Conservation (phyloP, 2,888 invertebrate genomes). For the Thumatha senex region DNA sequence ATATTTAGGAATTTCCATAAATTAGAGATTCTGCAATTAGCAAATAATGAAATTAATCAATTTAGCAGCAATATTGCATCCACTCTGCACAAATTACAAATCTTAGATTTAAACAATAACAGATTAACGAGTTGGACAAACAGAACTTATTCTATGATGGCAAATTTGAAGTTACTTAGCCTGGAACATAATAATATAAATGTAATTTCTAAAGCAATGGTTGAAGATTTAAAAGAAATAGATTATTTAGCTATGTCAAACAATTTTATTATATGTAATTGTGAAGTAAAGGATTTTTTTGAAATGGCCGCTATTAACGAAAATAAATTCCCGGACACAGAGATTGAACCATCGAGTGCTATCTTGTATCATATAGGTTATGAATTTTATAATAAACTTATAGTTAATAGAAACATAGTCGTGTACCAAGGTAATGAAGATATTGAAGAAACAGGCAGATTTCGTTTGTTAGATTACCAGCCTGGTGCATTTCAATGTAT, state of each 20-base stretch:
- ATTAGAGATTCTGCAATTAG: slow-evolving; percentile 73
- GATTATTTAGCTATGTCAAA: slow-evolving; percentile 76
- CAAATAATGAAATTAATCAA: slow-evolving; percentile 74
- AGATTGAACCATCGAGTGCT: not conserved
- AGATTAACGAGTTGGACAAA: slow-evolving; percentile 82
- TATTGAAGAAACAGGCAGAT: slow-evolving; percentile 37
- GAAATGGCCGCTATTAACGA: slow-evolving; percentile 58
- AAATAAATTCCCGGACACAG: not conserved
- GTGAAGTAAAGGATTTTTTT: slow-evolving; percentile 78
- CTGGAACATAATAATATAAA: slow-evolving; percentile 82
- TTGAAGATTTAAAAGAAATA: slow-evolving; percentile 75
- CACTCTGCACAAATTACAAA: slow-evolving; percentile 61
- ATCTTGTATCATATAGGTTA: slow-evolving; percentile 47
- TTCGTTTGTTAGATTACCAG: slow-evolving; percentile 54
- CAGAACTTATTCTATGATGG: slow-evolving; percentile 60
- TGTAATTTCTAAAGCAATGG: slow-evolving; percentile 81
- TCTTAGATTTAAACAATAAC: slow-evolving; percentile 81
- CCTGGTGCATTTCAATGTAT: slow-evolving; percentile 49
- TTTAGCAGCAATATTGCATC: slow-evolving; percentile 52
- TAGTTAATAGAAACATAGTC: slow-evolving; percentile 39
- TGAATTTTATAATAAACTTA: slow-evolving; percentile 41
- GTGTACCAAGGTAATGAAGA: slow-evolving; percentile 17
- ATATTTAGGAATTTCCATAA: slow-evolving; percentile 61
- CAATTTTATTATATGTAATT: slow-evolving; percentile 85
- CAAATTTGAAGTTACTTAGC: slow-evolving; percentile 65